Percentiles rank a stretch among this genome's conserved stretches.
These are phyloP conservation scores for Mandrillus leucophaeus DNA, from an alignment of 2,113 vertebrate species.

Conservation along the genomic window DNA sequence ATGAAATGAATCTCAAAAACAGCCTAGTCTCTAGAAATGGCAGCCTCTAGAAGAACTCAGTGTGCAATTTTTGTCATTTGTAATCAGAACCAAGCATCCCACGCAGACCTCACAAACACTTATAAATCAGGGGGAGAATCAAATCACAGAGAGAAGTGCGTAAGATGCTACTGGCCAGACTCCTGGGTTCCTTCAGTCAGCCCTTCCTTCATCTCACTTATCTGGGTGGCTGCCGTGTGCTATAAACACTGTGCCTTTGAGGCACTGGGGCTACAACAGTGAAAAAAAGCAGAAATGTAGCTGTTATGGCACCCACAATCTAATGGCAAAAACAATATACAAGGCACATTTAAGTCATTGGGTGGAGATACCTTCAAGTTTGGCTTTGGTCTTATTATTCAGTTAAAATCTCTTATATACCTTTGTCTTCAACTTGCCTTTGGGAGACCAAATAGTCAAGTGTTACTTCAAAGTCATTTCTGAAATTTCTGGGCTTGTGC, in stretches of 20 bases:
- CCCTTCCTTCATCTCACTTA: background rate
- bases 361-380: background rate
- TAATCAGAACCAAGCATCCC: background rate
- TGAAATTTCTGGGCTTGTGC: background rate
- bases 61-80: background rate
- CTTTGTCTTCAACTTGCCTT: background rate
- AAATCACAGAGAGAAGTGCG: background rate
- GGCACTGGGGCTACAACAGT: background rate
- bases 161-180: background rate
- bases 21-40: background rate
- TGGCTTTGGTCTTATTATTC: background rate
- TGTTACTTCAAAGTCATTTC: background rate
- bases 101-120: background rate
- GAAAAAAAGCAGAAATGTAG: background rate
- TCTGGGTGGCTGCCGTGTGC: background rate
- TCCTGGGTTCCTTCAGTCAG: background rate
- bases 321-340: background rate
- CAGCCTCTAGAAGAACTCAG: background rate
- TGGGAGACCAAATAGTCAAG: background rate
- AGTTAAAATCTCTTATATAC: background rate
- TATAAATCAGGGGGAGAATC: background rate
- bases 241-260: background rate
- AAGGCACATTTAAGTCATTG: background rate
- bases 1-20: background rate
- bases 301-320: background rate